These are phyloP conservation scores for Thalassophryne amazonica DNA, from an alignment of 2,797 vertebrate species.

Conservation along the genomic window DNA sequence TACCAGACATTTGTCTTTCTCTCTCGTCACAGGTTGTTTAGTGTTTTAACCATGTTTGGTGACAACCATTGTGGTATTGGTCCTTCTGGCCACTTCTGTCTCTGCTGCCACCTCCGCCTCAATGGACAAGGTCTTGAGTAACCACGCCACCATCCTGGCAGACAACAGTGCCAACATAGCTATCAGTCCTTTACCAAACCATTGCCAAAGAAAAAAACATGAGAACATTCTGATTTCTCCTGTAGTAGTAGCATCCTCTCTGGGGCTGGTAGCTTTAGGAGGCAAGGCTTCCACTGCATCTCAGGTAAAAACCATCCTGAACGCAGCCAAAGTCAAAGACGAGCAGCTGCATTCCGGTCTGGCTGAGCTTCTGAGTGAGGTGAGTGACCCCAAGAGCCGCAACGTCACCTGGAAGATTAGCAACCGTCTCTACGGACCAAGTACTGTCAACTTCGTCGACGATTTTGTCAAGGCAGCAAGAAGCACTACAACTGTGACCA, in stretches of 20 bases:
- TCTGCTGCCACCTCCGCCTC: slow-evolving; percentile 56
- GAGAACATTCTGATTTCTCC: slow-evolving; percentile 95
- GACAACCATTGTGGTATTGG: slow-evolving; percentile 60
- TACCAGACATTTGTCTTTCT: slow-evolving; percentile 1
- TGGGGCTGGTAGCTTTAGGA: slow-evolving; percentile 89
- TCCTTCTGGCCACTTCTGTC: slow-evolving; percentile 61
- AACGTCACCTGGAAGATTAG: slow-evolving; percentile 97
- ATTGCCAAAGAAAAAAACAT: slow-evolving; percentile 88
- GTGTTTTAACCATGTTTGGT: slow-evolving; percentile 79
- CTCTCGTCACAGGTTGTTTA: slow-evolving; percentile 43
- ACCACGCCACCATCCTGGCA: slow-evolving; percentile 82
- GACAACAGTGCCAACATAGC: slow-evolving; percentile 86
- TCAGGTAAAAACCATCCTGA: slow-evolving; percentile 88
- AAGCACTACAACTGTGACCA: slow-evolving; percentile 92
- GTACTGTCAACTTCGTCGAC: slow-evolving; percentile 85
- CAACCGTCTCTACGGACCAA: slow-evolving; percentile 89
- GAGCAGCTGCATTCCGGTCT: slow-evolving; percentile 87
- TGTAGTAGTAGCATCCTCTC: slow-evolving; percentile 89
- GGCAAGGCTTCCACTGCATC: slow-evolving; percentile 87
- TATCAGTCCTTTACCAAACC: slow-evolving; percentile 89
- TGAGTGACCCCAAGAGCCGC: slow-evolving; percentile 87
- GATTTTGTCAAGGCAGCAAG: slow-evolving; percentile 91
- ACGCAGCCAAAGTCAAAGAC: slow-evolving; percentile 83
- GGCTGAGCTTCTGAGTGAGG: slow-evolving; percentile 85
- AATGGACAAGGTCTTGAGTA: slow-evolving; percentile 82